Conservation (phyloP, 2,113 vertebrate species). For the Chunga burmeisteri region DNA sequence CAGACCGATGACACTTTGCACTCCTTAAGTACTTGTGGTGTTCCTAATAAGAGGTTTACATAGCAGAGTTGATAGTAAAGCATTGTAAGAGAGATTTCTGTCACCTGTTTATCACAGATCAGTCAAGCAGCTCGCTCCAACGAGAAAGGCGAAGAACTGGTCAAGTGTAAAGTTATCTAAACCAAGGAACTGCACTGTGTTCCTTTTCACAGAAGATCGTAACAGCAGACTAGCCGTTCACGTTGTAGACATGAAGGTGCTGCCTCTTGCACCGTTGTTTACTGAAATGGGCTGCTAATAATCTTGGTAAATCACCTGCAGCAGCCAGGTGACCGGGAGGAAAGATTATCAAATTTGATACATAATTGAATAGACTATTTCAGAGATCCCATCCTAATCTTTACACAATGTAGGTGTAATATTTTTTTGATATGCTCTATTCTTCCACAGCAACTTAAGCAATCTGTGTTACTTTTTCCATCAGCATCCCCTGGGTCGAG, state of each 20-base stretch:
- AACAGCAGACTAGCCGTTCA: not conserved
- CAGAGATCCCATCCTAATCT: not conserved
- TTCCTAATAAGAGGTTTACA: not conserved
- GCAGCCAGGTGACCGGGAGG: not conserved
- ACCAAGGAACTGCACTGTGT: not conserved
- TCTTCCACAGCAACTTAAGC: not conserved
- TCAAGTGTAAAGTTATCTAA: slow-evolving; percentile 24
- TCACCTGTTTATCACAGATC: not conserved
- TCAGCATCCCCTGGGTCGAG: not conserved
- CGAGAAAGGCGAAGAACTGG: not conserved
- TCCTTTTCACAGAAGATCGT: not conserved
- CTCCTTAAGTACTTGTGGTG: not conserved
- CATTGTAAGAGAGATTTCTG: not conserved
- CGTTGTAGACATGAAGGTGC: not conserved
- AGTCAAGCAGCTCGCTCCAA: not conserved
- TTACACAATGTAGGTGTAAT: not conserved
- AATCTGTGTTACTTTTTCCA: not conserved
- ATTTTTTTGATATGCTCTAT: not conserved
- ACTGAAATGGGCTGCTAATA: not conserved
- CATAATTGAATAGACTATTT: not conserved
- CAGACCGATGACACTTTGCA: not conserved
- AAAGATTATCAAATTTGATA: not conserved
- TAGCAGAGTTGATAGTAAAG: not conserved
- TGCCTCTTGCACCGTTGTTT: not conserved
- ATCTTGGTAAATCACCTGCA: not conserved